Conservation (phyloP, 2,888 invertebrate species). For the Leptopterna dolabrata region DNA sequence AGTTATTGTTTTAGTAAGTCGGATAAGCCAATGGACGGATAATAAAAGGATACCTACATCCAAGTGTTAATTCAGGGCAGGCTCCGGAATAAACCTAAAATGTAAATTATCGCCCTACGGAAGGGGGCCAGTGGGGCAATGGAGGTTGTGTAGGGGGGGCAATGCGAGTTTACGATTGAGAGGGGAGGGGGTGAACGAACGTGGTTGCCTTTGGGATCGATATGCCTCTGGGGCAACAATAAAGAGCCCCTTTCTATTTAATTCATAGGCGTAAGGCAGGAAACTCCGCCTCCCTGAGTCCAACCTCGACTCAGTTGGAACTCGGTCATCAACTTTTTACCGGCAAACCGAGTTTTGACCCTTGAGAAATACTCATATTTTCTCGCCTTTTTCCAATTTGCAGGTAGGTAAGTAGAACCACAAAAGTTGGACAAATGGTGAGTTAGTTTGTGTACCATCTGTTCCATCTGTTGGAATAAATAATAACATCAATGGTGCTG, state of each 20-base stretch:
- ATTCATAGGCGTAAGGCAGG: slow-evolving; percentile 26
- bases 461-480: too few relatives aligned
- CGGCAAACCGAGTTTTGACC: not conserved
- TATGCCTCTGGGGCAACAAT: slow-evolving; percentile 18
- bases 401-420: too few relatives aligned
- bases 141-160: not conserved
- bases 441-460: too few relatives aligned
- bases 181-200: not conserved
- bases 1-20: not conserved
- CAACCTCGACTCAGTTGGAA: not conserved
- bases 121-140: not conserved
- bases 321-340: not conserved
- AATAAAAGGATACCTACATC: not conserved
- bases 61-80: not conserved
- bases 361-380: too few relatives aligned
- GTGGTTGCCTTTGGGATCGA: slow-evolving; percentile 6
- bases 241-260: slow-evolving; percentile 23
- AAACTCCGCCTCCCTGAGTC: not conserved
- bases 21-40: not conserved
- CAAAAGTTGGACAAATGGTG: too few relatives aligned
- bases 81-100: not conserved
- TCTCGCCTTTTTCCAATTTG: too few relatives aligned
- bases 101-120: slow-evolving; percentile 7
- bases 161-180: not conserved
- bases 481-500: too few relatives aligned